Percentiles rank a stretch among this genome's conserved stretches.
phyloP scores from a whole-genome alignment of 1,140 invertebrate genomes.

The honey bee (Apis mellifera) region DNA sequence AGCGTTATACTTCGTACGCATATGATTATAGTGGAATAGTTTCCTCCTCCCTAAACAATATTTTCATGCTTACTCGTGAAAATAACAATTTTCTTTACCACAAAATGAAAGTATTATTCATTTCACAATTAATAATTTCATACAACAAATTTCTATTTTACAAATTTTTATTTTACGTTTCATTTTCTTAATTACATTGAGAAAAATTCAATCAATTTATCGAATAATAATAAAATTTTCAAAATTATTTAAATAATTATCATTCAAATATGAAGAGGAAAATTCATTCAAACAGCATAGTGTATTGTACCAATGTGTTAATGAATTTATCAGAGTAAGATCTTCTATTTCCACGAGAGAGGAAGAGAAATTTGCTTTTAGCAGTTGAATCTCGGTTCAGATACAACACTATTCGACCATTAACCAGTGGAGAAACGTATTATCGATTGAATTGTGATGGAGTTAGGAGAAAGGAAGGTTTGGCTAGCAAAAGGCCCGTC shows the following conservation, averaged over 20 bases:
- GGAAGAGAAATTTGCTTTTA: constrained; percentile 4
- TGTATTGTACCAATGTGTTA: background rate
- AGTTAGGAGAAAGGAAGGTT: constrained; percentile 49
- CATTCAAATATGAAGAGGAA: background rate
- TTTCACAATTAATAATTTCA: too few species aligned
- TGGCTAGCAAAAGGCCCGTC: constrained; percentile 40
- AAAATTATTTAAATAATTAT: too few species aligned
- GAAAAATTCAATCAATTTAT: too few species aligned
- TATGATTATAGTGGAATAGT: background rate
- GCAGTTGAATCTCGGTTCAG: background rate
- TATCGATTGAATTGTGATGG: constrained; percentile 56
- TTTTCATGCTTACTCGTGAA: background rate
- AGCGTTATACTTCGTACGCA: background rate
- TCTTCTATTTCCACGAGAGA: background rate
- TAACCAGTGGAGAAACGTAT: constrained; percentile 2
- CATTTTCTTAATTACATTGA: too few species aligned
- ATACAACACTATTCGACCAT: constrained; percentile 15
- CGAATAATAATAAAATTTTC: too few species aligned
- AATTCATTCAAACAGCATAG: background rate
- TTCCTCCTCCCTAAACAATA: background rate
- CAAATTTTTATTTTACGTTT: too few species aligned
- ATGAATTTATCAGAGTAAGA: background rate
- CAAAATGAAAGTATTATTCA: background rate
- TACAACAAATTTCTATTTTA: too few species aligned
- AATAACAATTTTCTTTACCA: too few species aligned